These are phyloP conservation scores for Bellardia bayeri DNA, from an alignment of 2,888 invertebrate species.

Conservation along the genomic window DNA sequence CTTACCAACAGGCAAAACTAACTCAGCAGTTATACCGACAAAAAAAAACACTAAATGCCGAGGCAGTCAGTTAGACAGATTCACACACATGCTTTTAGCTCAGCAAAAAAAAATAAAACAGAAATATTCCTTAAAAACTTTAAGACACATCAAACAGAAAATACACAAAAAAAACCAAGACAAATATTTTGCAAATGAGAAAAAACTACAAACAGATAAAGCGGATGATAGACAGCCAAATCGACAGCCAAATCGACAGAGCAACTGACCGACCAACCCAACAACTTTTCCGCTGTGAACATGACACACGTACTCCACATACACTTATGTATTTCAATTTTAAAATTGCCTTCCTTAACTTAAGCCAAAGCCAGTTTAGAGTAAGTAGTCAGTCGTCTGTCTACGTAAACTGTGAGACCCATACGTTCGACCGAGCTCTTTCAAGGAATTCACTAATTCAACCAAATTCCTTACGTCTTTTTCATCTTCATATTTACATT, in stretches of 20 bases:
- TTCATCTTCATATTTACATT: slow-evolving; percentile 41
- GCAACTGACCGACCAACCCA: not conserved
- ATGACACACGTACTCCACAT: not conserved
- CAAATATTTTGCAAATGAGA: slow-evolving; percentile 33
- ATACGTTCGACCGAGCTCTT: slow-evolving; percentile 57
- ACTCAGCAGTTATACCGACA: slow-evolving; percentile 21
- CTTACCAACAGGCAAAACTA: slow-evolving; percentile 18
- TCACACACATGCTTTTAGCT: slow-evolving; percentile 38
- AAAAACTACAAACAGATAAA: slow-evolving; percentile 20
- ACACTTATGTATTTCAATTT: not conserved
- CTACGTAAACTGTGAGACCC: slow-evolving; percentile 5
- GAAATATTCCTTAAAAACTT: no score
- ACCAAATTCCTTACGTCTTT: slow-evolving; percentile 67
- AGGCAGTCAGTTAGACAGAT: slow-evolving; percentile 29
- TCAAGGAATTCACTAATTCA: slow-evolving; percentile 72
- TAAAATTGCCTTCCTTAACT: slow-evolving; percentile 3
- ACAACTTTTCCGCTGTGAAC: slow-evolving; percentile 25
- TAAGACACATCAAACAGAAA: slow-evolving; percentile 29
- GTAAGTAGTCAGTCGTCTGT: not conserved
- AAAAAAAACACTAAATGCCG: not conserved
- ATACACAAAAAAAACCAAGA: slow-evolving; percentile 10
- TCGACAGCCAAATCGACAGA: not conserved
- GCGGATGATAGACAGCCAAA: slow-evolving; percentile 22
- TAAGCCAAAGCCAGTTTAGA: slow-evolving; percentile 39
- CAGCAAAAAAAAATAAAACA: not conserved